A percentile compares a stretch with the other conserved stretches of the same genome.
Conservation (phyloP, 2,797 vertebrate genomes). For the Todus mexicanus region DNA sequence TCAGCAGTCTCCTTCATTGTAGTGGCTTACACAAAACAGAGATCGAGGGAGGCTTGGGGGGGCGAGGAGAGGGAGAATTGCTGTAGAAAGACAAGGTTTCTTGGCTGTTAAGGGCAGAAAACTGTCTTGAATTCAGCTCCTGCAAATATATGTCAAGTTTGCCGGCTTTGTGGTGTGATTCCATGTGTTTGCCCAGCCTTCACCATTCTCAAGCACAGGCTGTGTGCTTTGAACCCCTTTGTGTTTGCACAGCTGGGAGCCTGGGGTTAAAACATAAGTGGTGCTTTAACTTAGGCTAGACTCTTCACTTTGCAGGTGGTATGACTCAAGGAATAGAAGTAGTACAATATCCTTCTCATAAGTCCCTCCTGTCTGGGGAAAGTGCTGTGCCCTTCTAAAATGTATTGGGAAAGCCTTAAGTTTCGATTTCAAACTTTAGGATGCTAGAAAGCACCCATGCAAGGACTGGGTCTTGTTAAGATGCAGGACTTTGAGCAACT, state of each 20-base stretch:
- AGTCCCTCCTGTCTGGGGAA: neutral
- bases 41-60: neutral
- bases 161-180: neutral
- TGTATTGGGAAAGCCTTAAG: neutral
- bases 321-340: neutral
- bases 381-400: neutral
- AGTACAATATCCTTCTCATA: neutral
- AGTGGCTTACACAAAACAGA: neutral
- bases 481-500: neutral
- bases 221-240: conserved; percentile 16
- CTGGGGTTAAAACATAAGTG: neutral
- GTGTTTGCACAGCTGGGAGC: conserved; percentile 52
- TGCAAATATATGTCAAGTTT: neutral
- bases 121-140: neutral
- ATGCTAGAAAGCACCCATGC: neutral
- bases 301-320: neutral
- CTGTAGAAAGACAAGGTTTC: neutral
- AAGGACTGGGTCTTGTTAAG: neutral
- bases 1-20: neutral
- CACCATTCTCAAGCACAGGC: neutral
- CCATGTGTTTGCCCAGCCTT: neutral
- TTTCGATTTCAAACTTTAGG: neutral
- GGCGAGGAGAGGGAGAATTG: neutral
- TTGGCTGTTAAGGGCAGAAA: neutral
- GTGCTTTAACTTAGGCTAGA: conserved; percentile 28